Conservation (phyloP, 2,797 vertebrate genomes). For the Squalus acanthias region DNA sequence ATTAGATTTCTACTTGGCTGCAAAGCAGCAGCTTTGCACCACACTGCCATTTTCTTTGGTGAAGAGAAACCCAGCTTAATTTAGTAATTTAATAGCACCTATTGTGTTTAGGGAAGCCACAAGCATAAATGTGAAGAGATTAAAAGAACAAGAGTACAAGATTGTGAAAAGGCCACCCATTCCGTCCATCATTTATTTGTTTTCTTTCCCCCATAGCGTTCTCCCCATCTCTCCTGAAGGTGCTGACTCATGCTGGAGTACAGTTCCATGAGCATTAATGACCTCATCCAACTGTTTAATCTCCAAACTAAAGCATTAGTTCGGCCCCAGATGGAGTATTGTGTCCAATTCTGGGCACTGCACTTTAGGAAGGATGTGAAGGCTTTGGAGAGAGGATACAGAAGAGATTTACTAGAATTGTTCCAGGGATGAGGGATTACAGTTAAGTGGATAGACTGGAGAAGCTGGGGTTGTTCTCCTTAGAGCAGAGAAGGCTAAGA, state of each 20-base stretch:
- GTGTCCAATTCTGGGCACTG: not conserved
- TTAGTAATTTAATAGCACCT: not conserved
- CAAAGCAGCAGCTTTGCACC: not conserved
- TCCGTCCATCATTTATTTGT: not conserved
- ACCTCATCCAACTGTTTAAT: not conserved
- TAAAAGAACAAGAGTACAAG: not conserved
- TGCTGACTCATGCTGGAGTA: not conserved
- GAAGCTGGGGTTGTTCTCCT: not conserved
- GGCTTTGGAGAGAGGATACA: not conserved
- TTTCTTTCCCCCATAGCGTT: not conserved
- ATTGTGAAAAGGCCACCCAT: not conserved
- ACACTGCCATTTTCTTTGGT: not conserved
- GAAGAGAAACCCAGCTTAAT: not conserved
- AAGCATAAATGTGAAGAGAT: not conserved
- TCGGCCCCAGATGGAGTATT: not conserved
- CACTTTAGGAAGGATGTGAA: not conserved
- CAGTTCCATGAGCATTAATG: not conserved
- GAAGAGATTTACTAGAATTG: not conserved
- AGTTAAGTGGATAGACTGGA: not conserved
- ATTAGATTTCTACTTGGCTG: not conserved
- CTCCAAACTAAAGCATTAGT: not conserved
- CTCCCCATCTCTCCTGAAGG: not conserved
- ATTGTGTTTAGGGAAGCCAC: not conserved
- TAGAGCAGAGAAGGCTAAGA: not conserved
- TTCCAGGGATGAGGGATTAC: not conserved